Evolutionary conservation across 2,113 vertebrate species (phyloP), one percentile per base, ranked within the genome.

Genomic region (Tichodroma muraria): DNA sequence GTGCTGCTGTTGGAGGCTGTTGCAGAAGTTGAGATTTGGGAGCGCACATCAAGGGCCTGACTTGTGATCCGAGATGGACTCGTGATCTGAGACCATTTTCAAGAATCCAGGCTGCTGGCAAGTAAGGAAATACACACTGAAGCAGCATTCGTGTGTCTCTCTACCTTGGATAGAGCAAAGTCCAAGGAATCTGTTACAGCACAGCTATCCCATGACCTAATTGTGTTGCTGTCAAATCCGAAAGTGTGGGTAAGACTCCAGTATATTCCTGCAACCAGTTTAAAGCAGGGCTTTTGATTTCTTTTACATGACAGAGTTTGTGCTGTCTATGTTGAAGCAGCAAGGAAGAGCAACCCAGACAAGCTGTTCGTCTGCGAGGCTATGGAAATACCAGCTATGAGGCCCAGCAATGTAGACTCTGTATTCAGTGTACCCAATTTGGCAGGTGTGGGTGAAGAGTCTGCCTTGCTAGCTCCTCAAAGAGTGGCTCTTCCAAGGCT

Each of bases 171-270:
- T 89, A 73, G 56, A 93, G 73, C 49, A 68, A 85, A 79, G 61
- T 86, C 45, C 33, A 18, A 93, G 79, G 85, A 93, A 92, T 75
- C 91, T 84, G 47, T 87, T 96, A 87, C 19, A 93, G 70, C 68
- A 45, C 24, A 80, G n/a, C 69, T 93, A 75, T 82, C 63, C 71
- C 35, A 28, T 93, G 85, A 85, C 91, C 60, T 93, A 66, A 76
- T 89, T 76, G 52, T 0, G 1, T 59, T 76, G 77, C 89, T 76
- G 45, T 94, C 79, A 86, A 75, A 76, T 56, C 86, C 0, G 0
- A 37, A 70, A 42, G 70, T 15, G 12, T 5, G 28, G 18, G 11
- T 90, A 37, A 80, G 76, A 37, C 72, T 68, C 59, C 66, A 13
- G 40, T 56, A 24, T 94, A 59, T 89, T 85, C 80, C 78, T 89